A percentile compares a stretch with the other conserved stretches of the same genome.
These are phyloP conservation scores for Orchestes rusci DNA, from an alignment of 2,888 invertebrate genomes.

Conservation along the genomic window DNA sequence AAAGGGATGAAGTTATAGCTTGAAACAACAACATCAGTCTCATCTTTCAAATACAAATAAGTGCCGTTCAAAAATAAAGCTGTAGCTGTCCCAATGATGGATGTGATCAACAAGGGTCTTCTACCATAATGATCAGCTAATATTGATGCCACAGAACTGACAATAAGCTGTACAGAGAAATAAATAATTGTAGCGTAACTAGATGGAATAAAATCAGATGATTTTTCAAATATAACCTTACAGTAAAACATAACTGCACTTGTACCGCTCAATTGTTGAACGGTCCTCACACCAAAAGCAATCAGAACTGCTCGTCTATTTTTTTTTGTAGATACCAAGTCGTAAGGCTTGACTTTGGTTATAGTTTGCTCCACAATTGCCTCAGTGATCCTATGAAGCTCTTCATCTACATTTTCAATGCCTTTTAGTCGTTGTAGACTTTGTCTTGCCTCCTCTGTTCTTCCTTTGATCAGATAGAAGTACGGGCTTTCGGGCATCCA, in stretches of 20 bases:
- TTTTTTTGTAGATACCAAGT: conserved; percentile 49
- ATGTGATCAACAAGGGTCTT: conserved; percentile 47
- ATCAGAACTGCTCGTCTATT: conserved; percentile 59
- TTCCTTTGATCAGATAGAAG: conserved; percentile 41
- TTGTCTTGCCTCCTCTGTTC: conserved; percentile 44
- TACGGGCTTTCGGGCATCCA: conserved; percentile 57
- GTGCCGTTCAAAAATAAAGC: conserved; percentile 36
- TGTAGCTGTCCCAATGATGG: conserved; percentile 43
- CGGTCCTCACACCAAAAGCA: conserved; percentile 50
- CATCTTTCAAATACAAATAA: conserved; percentile 1
- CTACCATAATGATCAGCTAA: conserved; percentile 53
- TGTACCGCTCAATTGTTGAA: conserved; percentile 53
- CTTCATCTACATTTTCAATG: conserved; percentile 45
- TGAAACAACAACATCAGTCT: conserved; percentile 35
- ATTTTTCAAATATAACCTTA: conserved; percentile 46
- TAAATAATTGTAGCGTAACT: conserved; percentile 35
- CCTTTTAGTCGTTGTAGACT: conserved; percentile 46
- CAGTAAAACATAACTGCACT: conserved; percentile 58
- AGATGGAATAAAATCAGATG: conserved; percentile 42
- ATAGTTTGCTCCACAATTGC: conserved; percentile 35
- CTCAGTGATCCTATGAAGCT: conserved; percentile 30
- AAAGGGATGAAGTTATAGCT: conserved; percentile 43
- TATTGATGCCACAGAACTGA: conserved; percentile 51
- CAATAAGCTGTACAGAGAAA: conserved; percentile 50
- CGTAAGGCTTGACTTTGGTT: conserved; percentile 48